Evolutionary conservation across 2,113 vertebrate genomes (phyloP).

Genomic region (Actinemys pallida): DNA sequence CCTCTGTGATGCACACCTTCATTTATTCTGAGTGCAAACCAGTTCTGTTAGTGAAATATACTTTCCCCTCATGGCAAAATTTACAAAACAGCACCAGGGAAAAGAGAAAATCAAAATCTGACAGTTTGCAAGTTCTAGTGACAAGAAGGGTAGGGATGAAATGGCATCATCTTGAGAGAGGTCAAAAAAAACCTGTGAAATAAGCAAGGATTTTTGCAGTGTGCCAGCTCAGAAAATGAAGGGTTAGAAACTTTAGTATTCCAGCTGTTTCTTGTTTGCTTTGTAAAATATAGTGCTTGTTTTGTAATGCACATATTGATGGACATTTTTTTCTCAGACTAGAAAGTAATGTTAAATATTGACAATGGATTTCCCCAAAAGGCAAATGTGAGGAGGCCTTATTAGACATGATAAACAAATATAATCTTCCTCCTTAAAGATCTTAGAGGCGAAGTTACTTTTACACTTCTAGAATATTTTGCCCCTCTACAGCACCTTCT

Average conservation of each 20-base stretch:
- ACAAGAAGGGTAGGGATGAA: neutral
- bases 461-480: neutral
- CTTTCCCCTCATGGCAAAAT: neutral
- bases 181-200: neutral
- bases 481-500: neutral
- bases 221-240: neutral
- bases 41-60: neutral
- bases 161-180: neutral
- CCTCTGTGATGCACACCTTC: neutral
- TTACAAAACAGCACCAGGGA: neutral
- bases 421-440: neutral
- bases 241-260: neutral
- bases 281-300: neutral
- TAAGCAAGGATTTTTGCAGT: neutral
- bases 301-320: neutral
- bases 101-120: neutral
- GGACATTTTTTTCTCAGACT: neutral
- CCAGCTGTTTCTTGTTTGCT: neutral
- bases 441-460: neutral
- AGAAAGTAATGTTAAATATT: conserved; percentile 15
- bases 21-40: neutral
- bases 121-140: neutral
- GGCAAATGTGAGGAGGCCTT: neutral
- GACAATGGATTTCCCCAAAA: conserved; percentile 4
- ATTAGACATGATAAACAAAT: neutral